Evolutionary conservation across 2,888 invertebrate species (phyloP).

Genomic region (Cataglyphis altisquamis): DNA sequence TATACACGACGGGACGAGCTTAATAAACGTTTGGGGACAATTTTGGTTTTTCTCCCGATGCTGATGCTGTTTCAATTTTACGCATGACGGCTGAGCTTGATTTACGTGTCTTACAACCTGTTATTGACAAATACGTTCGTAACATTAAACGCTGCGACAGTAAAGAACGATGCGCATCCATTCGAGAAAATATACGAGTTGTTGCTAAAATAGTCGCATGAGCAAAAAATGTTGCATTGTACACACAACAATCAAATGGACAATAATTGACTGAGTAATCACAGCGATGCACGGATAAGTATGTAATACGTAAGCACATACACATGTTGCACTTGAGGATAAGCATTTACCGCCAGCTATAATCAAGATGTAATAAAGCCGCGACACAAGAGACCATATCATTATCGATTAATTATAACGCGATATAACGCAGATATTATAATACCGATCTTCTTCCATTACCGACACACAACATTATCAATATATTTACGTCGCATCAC

Average conservation of each 20-base stretch:
- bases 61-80: conserved; percentile 55
- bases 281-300: conserved; percentile 65
- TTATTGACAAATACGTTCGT: conserved; percentile 37
- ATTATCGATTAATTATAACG: conserved; percentile 63
- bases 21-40: conserved; percentile 50
- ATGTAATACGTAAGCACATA: conserved; percentile 70
- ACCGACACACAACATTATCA: neutral
- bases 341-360: conserved; percentile 67
- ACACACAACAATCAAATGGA: conserved; percentile 48
- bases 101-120: conserved; percentile 32
- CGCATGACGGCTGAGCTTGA: conserved; percentile 50
- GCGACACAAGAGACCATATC: conserved; percentile 63
- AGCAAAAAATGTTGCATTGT: conserved; percentile 4
- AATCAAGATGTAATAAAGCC: conserved; percentile 69
- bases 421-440: conserved; percentile 50
- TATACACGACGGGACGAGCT: conserved; percentile 34
- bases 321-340: conserved; percentile 65
- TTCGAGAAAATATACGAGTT: neutral
- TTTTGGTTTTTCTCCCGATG: conserved; percentile 39
- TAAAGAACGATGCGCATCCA: neutral
- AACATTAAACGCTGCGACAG: neutral
- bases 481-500: neutral
- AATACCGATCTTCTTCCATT: conserved; percentile 52
- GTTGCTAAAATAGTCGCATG: conserved; percentile 8
- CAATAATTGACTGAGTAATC: conserved; percentile 64